These are phyloP conservation scores for Gorsachius magnificus DNA, from an alignment of 2,797 vertebrate species.

Conservation along the genomic window DNA sequence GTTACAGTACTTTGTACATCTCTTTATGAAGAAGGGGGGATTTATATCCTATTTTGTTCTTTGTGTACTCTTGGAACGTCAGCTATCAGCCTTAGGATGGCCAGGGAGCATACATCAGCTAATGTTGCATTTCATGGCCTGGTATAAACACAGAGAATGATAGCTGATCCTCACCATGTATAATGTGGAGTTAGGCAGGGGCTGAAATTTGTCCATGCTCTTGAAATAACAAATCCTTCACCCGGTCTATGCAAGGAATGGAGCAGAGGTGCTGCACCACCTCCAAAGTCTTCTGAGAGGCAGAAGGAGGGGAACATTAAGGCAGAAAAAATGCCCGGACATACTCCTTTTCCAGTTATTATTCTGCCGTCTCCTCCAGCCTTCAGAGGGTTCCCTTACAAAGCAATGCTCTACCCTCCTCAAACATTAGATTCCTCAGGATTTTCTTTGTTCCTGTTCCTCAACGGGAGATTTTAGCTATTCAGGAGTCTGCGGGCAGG, in stretches of 20 bases:
- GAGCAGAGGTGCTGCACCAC: neutral
- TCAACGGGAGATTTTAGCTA: neutral
- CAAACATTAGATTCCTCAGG: neutral
- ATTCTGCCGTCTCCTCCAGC: neutral
- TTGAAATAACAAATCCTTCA: constrained; percentile 35
- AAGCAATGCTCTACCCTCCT: neutral
- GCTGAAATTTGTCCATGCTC: neutral
- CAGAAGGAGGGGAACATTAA: neutral
- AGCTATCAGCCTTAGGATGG: neutral
- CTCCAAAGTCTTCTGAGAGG: neutral
- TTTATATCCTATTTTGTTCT: constrained; percentile 21
- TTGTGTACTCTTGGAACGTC: neutral
- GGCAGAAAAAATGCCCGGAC: neutral
- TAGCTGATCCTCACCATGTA: neutral
- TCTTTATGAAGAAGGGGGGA: neutral
- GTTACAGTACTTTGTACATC: neutral
- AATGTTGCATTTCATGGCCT: neutral
- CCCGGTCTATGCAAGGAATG: neutral
- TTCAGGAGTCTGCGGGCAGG: neutral
- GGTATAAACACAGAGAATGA: neutral
- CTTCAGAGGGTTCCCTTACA: neutral
- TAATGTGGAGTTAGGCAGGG: neutral
- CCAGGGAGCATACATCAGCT: neutral
- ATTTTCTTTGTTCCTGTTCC: neutral
- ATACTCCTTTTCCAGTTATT: neutral